Conservation (phyloP, 2,113 vertebrate species). For the Columbina picui region DNA sequence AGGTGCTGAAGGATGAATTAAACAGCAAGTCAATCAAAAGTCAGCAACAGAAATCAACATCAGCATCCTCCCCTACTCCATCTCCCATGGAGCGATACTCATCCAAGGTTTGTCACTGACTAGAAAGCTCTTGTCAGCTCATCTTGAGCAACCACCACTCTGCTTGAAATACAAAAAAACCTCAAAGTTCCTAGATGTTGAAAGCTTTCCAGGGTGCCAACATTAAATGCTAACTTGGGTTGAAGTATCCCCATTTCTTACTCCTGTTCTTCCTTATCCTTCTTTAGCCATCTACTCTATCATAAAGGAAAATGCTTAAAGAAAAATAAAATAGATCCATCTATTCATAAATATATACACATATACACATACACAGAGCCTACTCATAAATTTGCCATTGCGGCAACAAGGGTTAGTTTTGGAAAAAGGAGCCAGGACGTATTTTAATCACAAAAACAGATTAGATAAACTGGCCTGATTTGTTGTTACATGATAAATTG, state of each 20-base stretch:
- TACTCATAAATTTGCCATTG: not conserved
- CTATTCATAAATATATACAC: accelerated
- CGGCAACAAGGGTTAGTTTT: not conserved
- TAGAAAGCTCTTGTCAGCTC: not conserved
- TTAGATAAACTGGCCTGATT: not conserved
- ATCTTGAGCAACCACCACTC: not conserved
- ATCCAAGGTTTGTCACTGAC: not conserved
- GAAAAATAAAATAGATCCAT: not conserved
- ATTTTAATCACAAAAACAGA: not conserved
- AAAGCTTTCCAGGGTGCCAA: not conserved
- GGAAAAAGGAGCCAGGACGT: not conserved
- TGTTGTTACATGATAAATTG: not conserved
- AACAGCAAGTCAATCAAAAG: not conserved
- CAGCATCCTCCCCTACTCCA: not conserved
- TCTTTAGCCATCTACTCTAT: not conserved
- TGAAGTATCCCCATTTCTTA: not conserved
- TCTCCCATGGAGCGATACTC: not conserved
- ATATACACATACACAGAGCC: not conserved
- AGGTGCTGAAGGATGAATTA: not conserved
- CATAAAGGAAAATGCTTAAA: not conserved
- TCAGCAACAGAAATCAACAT: not conserved
- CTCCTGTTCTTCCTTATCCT: not conserved
- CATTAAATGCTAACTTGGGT: not conserved
- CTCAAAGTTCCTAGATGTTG: not conserved
- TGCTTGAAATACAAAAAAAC: not conserved